Base-by-base conservation (phyloP, 2,797 vertebrate species). In the Helarctos malayanus region DNA sequence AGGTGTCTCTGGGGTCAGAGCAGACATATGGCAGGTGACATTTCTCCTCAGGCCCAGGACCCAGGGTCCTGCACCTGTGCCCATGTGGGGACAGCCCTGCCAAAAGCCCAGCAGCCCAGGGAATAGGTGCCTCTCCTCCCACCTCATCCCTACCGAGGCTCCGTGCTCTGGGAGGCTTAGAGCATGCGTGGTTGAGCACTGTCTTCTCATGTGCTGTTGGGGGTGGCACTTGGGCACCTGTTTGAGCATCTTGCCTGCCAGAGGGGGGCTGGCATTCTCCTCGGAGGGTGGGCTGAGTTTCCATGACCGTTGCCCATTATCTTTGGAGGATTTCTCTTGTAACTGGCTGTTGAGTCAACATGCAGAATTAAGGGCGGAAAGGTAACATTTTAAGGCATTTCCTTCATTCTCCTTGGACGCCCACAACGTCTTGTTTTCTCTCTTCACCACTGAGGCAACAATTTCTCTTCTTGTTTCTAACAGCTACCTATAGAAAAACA, bases 401-500 rank as follows among this genome's bases (percentile, higher is more conserved):
- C 80, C 35, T 92, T 96, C 19, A 69, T 38, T 68, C 76, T 57
- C n/a, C 35, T 0, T 52, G n/a, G 86, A 69, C 0, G 0, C 69
- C 78, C 57, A 32, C 75, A 23, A 32, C 8, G 23, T 2, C 63
- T 14, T 15, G 41, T 38, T 76, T 81, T 80, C 57, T 92, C 90
- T 95, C 75, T 82, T 97, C 57, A 86, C 78, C 80, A 73, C 98
- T 82, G 91, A 91, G 76, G 82, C 81, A 89, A 69, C 86, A 80
- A 93, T 93, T 98, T 63, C 68, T 38, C 80, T 93, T 91, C 96
- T 97, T 4, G 19, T 61, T 89, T 93, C 96, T 92, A 97, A 38
- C 63, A 95, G 89, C 96, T 94, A 95, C 94, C 93, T 97, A 96
- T 96, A 78, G 93, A 97, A 97, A 95, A 95, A 94, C 98, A 96